A percentile compares a stretch with the other conserved stretches of the same genome.
phyloP scores from a whole-genome alignment of 2,797 vertebrate species.

The Poecilia velifera region DNA sequence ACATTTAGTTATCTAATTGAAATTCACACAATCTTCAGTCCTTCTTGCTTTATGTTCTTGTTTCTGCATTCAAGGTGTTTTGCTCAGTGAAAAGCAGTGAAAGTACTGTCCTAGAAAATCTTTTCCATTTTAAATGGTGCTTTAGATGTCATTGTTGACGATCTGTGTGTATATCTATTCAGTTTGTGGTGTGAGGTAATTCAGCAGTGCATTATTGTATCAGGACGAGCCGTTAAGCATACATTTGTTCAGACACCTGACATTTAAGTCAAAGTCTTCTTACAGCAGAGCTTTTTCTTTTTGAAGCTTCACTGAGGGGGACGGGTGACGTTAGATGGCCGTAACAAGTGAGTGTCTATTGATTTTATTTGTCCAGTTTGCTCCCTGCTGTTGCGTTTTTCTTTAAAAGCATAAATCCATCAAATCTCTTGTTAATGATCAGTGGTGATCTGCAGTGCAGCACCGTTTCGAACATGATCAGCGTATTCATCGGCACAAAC shows the following conservation, averaged over 20 bases:
- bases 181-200: background rate
- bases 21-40: background rate
- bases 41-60: background rate
- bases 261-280: background rate
- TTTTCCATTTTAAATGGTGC: background rate
- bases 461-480: background rate
- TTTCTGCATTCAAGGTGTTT: background rate
- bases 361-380: background rate
- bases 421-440: accelerated
- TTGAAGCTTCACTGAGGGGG: background rate
- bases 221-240: background rate
- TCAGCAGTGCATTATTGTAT: background rate
- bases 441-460: background rate
- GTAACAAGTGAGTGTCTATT: background rate
- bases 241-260: background rate
- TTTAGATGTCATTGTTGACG: background rate
- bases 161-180: background rate
- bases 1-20: background rate
- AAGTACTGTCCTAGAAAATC: background rate
- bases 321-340: background rate
- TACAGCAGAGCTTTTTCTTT: background rate
- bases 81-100: background rate
- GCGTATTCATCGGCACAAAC: background rate
- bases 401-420: background rate
- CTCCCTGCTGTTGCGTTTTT: background rate